These are phyloP conservation scores for Nestor notabilis DNA, from an alignment of 2,113 vertebrate species.

Conservation along the genomic window DNA sequence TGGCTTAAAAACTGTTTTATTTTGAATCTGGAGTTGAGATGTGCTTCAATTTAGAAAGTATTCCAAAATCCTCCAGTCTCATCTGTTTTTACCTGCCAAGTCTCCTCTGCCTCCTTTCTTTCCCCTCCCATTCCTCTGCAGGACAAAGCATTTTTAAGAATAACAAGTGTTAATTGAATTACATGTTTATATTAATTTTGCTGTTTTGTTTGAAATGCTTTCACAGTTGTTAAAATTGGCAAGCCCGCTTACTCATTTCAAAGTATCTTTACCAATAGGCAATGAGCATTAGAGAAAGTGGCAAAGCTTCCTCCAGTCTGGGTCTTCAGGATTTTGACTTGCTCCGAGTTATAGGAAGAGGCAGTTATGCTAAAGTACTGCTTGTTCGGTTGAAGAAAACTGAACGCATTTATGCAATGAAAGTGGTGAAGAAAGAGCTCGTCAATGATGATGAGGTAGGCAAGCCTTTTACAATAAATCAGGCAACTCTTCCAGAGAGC, in stretches of 20 bases:
- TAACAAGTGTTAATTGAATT: background rate
- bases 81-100: background rate
- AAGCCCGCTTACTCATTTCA: background rate
- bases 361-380: constrained; percentile 97
- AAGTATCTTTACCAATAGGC: constrained; percentile 76
- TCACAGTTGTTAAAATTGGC: background rate
- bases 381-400: constrained; percentile 96
- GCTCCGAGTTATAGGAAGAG: constrained; percentile 94
- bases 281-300: constrained; percentile 89
- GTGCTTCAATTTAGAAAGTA: background rate
- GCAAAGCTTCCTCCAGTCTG: constrained; percentile 91
- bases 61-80: background rate
- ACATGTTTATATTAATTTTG: background rate
- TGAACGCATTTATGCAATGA: constrained; percentile 98
- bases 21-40: background rate
- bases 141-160: background rate
- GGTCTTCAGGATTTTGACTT: constrained; percentile 96
- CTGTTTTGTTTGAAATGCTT: background rate
- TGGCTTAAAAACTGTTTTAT: background rate
- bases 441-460: constrained; percentile 98
- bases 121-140: background rate
- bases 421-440: constrained; percentile 98
- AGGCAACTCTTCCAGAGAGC: background rate
- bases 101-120: background rate
- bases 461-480: background rate